Conservation (phyloP, 2,888 invertebrate genomes). For the Trilocha varians region DNA sequence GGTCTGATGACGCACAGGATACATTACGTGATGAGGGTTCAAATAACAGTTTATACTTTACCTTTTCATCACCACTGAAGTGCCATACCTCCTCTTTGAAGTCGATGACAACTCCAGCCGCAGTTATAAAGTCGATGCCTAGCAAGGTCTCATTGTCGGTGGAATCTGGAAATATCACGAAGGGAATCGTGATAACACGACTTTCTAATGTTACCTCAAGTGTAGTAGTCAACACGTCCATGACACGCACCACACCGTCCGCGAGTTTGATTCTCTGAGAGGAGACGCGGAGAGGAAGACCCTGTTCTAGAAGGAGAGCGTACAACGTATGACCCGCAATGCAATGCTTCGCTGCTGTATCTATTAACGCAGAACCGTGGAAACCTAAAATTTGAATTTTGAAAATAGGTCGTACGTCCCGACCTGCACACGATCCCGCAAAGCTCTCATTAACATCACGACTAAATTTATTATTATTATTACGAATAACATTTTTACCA, state of each 20-base stretch:
- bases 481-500: no score
- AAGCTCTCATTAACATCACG: no score
- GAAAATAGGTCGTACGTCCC: no score
- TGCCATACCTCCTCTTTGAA: background rate
- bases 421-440: no score
- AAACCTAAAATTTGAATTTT: background rate
- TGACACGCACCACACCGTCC: background rate
- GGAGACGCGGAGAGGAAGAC: background rate
- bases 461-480: no score
- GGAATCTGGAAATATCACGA: background rate
- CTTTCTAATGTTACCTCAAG: no score
- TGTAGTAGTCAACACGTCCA: background rate
- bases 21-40: background rate
- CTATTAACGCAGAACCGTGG: conserved; percentile 4
- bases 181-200: no score
- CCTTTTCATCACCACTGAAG: background rate
- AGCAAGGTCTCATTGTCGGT: background rate
- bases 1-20: background rate
- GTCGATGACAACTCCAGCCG: background rate
- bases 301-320: background rate
- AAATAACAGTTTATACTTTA: background rate
- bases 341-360: conserved; percentile 5
- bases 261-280: background rate
- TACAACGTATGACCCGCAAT: conserved; percentile 7
- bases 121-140: background rate